Base-by-base conservation (phyloP, 2,113 vertebrate species). In the Solea senegalensis region DNA sequence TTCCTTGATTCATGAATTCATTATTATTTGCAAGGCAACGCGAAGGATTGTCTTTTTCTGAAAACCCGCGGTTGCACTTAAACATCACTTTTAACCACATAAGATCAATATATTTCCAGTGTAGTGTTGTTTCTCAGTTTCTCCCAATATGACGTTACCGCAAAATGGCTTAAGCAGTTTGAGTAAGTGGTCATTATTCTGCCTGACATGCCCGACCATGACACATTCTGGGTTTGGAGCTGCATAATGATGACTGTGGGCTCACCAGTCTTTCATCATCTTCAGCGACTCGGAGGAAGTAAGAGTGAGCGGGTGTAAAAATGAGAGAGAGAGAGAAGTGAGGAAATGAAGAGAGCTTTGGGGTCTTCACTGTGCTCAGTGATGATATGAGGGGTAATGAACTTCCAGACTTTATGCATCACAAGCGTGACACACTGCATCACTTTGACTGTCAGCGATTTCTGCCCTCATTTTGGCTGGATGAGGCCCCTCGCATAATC, bases 351-450 rank as follows among this genome's bases (percentile, higher is more conserved):
- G 65, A 83, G 68, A 81, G 81, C 79, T 84, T 55, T 51, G 27
- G 86, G 88, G 74, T 79, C 73, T 57, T 86, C 69, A 39, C 74
- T 79, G 69, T 75, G 82, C 64, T 69, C 58, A 7, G 74, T 85
- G 86, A 90, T 90, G 89, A 90, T 89, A 91, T 89, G 84, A 85
- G 28, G 84, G 62, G 80, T 91, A 91, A 93, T 88, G 80, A 92
- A 90, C 88, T 87, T 81, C 72, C 78, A 78, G 75, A 87, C 78
- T 90, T 89, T 89, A 58, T 78, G 74, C 85, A 89, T 89, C 83
- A 81, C 66, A 83, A 80, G 82, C 81, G 67, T 90, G 85, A 92
- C 70, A 56, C 74, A 79, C 54, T 2, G 16, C 81, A 69, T 86
- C 58, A 69, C 73, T 68, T 72, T 64, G 71, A 86, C 86, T 88